Evolutionary conservation across 2,797 vertebrate genomes (phyloP), one percentile per base, ranked within the genome.

Genomic region (Helostoma temminkii): DNA sequence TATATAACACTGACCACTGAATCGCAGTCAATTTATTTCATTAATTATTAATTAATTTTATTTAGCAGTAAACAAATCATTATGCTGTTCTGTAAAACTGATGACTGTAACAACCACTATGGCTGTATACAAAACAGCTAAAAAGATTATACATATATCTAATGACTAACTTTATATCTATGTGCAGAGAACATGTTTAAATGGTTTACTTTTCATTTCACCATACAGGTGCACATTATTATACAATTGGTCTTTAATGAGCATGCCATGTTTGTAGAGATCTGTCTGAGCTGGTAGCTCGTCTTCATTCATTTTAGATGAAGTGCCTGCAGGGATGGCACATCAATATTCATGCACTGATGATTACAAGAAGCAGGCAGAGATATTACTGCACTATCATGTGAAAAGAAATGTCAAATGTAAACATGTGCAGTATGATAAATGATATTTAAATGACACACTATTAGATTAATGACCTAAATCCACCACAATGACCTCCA

Each of bases 281-380:
- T 88, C 82, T 69, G 68, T 88, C 87, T 88, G 78, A 84, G 89
- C 87, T 84, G 79, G 81, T 80, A 81, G 90, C 78, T 76, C 43
- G 43, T 79, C 67, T 87, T 89, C 83, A 91, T 92, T 92, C 86
- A 93, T 93, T 92, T 93, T 92, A 92, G 77, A 93, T 92, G 81
- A 91, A 88, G 82, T 81, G 92, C 91, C 91, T 90, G 81, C 78
- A 88, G 92, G 93, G 88, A 90, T 85, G 74, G 30, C 34, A 22
- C 78, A 93, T 94, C 86, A 91, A 93, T 93, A 94, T 93, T 93
- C 88, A 93, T 90, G 81, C 81, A 42, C 79, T 62, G 74, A 80
- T 91, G 82, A 91, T 90, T 91, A 88, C 82, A 83, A 83, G 82
- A 87, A 88, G 54, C 83, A 80, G 62, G 53, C 68, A 85, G 65